Evolutionary conservation across 2,888 invertebrate species (phyloP).

Genomic region (Orchesellides sinensis): DNA sequence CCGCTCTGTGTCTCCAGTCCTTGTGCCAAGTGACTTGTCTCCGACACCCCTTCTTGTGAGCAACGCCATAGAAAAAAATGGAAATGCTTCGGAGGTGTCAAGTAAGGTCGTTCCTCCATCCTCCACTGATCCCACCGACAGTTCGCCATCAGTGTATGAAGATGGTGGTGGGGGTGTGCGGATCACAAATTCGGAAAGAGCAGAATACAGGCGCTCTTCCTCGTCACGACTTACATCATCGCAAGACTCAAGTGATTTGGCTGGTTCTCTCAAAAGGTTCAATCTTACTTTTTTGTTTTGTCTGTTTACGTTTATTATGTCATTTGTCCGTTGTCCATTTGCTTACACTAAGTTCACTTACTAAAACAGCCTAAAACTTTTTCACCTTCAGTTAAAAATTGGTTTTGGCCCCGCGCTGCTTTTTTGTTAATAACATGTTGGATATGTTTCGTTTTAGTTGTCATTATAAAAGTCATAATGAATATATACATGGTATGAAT

Average conservation of each 20-base stretch:
- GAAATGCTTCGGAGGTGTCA: neutral
- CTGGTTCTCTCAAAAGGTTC: slow-evolving; percentile 72
- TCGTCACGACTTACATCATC: slow-evolving; percentile 31
- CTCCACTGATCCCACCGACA: slow-evolving; percentile 22
- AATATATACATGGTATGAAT: too few relatives aligned
- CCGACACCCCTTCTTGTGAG: too few relatives aligned
- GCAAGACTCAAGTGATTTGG: slow-evolving; percentile 68
- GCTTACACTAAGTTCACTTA: neutral
- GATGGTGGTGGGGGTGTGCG: slow-evolving; percentile 17
- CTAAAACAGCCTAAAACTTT: neutral
- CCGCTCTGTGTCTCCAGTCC: slow-evolving; percentile 9
- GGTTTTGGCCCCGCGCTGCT: too few relatives aligned
- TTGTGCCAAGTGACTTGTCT: neutral
- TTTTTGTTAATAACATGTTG: too few relatives aligned
- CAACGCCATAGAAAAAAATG: slow-evolving; percentile 14
- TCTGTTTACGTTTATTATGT: neutral
- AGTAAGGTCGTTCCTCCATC: too few relatives aligned
- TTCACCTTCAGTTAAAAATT: too few relatives aligned
- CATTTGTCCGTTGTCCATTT: too few relatives aligned
- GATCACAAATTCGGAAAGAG: neutral
- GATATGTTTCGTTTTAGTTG: too few relatives aligned
- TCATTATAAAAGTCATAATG: too few relatives aligned
- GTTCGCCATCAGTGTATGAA: slow-evolving; percentile 7
- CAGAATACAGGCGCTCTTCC: slow-evolving; percentile 45
- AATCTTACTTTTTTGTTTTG: slow-evolving; percentile 52